These are phyloP conservation scores for Flexamia atlantica DNA, from an alignment of 2,888 invertebrate species.

Conservation along the genomic window DNA sequence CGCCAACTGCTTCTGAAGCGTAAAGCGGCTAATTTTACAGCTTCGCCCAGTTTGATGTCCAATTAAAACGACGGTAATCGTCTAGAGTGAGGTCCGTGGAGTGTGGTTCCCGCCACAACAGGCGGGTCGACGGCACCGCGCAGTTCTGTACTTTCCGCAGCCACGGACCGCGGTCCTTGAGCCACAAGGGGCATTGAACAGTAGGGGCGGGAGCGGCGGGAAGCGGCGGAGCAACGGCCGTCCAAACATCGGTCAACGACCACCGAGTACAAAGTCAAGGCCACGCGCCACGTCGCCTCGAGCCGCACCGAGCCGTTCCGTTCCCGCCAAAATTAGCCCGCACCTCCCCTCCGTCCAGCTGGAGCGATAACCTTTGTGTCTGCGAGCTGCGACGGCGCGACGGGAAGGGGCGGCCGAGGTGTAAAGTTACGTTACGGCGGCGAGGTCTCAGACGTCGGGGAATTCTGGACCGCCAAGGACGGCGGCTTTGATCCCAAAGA, in stretches of 20 bases:
- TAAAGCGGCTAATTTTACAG: too few species aligned
- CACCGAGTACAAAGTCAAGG: conserved; percentile 30
- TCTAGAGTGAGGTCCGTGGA: not conserved
- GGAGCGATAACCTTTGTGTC: conserved; percentile 6
- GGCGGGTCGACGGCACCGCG: not conserved
- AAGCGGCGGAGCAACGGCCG: conserved; percentile 17
- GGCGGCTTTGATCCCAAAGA: too few species aligned
- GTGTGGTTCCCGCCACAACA: not conserved
- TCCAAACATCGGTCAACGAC: conserved; percentile 43
- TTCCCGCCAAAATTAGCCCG: conserved; percentile 31
- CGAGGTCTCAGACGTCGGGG: not conserved
- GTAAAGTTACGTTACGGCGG: conserved; percentile 28
- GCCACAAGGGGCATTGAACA: not conserved
- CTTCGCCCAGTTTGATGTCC: too few species aligned
- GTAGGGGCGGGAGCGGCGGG: not conserved
- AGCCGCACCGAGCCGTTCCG: conserved; percentile 14
- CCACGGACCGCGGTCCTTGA: conserved; percentile 1
- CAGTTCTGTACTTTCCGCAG: not conserved
- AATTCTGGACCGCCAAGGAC: conserved; percentile 7
- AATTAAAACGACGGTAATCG: not conserved
- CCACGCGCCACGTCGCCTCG: not conserved
- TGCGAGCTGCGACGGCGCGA: not conserved
- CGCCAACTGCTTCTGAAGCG: too few species aligned
- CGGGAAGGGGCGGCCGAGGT: not conserved
- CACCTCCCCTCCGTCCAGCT: not conserved